These are phyloP conservation scores for Acrocera orbiculus DNA, from an alignment of 2,888 invertebrate species.

Conservation along the genomic window DNA sequence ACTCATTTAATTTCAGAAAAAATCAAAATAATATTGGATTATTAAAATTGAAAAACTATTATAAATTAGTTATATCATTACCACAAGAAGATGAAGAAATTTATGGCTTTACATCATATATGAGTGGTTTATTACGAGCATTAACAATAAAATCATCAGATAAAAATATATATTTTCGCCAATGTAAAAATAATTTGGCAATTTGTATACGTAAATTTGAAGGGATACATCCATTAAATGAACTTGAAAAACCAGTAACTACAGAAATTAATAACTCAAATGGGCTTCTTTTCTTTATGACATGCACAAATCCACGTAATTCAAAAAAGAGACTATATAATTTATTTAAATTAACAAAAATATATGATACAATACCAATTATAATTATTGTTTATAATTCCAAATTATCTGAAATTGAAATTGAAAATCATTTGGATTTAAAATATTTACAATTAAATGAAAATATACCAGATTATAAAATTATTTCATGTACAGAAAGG, in stretches of 20 bases:
- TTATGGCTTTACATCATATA: slow-evolving; percentile 19
- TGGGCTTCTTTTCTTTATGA: slow-evolving; percentile 21
- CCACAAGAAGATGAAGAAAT: slow-evolving; percentile 13
- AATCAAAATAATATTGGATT: slow-evolving; percentile 8
- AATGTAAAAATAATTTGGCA: slow-evolving; percentile 17
- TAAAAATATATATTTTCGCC: slow-evolving; percentile 16
- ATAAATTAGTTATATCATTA: slow-evolving; percentile 22
- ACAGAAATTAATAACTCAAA: slow-evolving; percentile 20
- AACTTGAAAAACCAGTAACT: slow-evolving; percentile 15
- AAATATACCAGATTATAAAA: slow-evolving; percentile 26
- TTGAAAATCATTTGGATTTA: slow-evolving; percentile 13
- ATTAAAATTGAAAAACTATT: slow-evolving; percentile 18
- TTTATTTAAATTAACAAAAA: slow-evolving; percentile 16
- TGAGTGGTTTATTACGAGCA: slow-evolving; percentile 15
- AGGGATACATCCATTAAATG: slow-evolving; percentile 19
- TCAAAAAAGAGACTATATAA: slow-evolving; percentile 19
- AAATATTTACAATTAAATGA: slow-evolving; percentile 27
- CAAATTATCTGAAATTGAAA: slow-evolving; percentile 4
- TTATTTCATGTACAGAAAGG: slow-evolving; percentile 11
- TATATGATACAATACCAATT: slow-evolving; percentile 16
- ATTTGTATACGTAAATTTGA: slow-evolving; percentile 25
- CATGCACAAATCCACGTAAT: slow-evolving; percentile 12
- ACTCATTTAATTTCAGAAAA: slow-evolving; percentile 1
- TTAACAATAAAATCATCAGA: neutral
- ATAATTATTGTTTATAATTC: slow-evolving; percentile 19